Evolutionary conservation across 1,140 invertebrate species (phyloP).

Genomic region (Neoseiulus cucumeris): DNA sequence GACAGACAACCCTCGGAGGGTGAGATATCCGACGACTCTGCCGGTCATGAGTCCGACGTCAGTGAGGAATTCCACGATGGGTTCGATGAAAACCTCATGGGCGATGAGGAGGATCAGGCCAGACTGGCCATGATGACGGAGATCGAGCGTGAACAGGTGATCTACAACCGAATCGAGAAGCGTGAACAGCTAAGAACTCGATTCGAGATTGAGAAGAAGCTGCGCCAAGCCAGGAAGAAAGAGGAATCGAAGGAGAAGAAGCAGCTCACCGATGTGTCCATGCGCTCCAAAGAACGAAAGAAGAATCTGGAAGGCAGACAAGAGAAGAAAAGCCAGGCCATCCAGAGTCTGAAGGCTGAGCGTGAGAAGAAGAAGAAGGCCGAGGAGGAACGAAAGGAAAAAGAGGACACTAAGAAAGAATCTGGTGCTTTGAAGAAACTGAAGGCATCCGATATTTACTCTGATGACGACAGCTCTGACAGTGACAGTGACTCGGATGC

Average conservation of each 20-base stretch:
- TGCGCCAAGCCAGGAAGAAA: constrained; percentile 61
- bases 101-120: constrained; percentile 80
- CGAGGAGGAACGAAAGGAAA: constrained; percentile 26
- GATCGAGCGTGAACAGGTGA: constrained; percentile 87
- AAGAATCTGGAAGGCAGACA: constrained; percentile 65
- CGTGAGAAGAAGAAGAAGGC: constrained; percentile 51
- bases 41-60: constrained; percentile 22
- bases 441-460: constrained; percentile 85
- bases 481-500: constrained; percentile 18
- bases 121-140: constrained; percentile 76
- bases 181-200: constrained; percentile 77
- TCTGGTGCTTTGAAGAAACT: constrained; percentile 38
- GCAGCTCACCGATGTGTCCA: constrained; percentile 41
- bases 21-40: constrained; percentile 32
- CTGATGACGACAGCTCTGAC: constrained; percentile 66
- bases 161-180: constrained; percentile 85
- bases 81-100: constrained; percentile 90
- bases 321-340: constrained; percentile 72
- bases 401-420: constrained; percentile 27
- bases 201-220: constrained; percentile 89
- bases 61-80: constrained; percentile 55
- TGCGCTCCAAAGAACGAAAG: constrained; percentile 65
- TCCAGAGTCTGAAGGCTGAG: constrained; percentile 68
- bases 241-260: constrained; percentile 35
- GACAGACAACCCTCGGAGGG: constrained; percentile 24